These are phyloP conservation scores for Myrmecobius fasciatus DNA, from an alignment of 2,113 vertebrate species.

Conservation along the genomic window DNA sequence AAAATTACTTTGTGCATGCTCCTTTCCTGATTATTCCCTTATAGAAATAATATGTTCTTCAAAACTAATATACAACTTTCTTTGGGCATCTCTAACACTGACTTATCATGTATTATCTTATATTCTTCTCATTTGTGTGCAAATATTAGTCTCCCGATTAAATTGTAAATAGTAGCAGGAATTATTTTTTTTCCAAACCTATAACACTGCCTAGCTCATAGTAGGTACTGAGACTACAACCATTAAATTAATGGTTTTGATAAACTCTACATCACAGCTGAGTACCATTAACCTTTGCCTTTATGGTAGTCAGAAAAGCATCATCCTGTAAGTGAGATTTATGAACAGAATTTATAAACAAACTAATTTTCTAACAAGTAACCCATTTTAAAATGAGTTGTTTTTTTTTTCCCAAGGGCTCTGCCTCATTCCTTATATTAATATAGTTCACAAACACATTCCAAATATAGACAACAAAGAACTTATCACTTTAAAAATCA, in stretches of 20 bases:
- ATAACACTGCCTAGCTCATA: neutral
- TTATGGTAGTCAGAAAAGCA: neutral
- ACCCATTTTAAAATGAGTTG: neutral
- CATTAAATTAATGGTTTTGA: neutral
- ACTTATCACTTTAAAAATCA: neutral
- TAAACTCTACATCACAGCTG: neutral
- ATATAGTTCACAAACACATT: neutral
- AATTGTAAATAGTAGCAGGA: neutral
- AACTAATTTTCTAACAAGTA: neutral
- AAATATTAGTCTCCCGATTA: neutral
- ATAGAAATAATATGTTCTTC: neutral
- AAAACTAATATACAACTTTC: neutral
- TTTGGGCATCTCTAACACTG: neutral
- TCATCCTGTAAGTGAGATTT: neutral
- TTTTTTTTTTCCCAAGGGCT: constrained; percentile 36
- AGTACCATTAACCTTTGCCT: neutral
- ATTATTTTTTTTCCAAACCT: neutral
- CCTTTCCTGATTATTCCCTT: neutral
- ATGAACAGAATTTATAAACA: neutral
- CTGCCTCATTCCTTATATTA: neutral
- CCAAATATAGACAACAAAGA: neutral
- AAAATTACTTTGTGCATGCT: neutral
- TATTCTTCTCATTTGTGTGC: neutral
- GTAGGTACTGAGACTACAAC: neutral
- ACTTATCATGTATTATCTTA: neutral